Base-by-base conservation (phyloP, 2,888 invertebrate species). In the Lepidonotus clava region DNA sequence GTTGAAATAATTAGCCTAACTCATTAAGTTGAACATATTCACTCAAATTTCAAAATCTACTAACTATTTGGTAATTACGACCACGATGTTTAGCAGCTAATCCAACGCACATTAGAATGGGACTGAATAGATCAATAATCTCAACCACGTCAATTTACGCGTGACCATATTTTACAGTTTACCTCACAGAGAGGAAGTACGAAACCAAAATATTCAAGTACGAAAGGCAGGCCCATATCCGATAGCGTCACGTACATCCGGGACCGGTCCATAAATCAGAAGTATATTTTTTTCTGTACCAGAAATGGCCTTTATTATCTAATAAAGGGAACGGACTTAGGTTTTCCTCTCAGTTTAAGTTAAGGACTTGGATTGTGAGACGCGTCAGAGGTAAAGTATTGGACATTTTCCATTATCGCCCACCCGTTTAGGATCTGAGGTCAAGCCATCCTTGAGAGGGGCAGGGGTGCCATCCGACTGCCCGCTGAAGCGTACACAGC, bases 401-500 rank as follows among this genome's bases (percentile, higher is more conserved):
- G 71, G 71, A 71, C 18, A 36, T 32, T 80, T 46, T 24, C 51
- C 46, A 80, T 80, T 46, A 80, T 80, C 80, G 51, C 80, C 80
- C 80, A 80, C 80, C 46, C 28, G 18, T 28, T 6, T 24, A 28
- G 46, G 46, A 46, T 41, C 51, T 21, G 34, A 80, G 46, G 80
- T 80, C 80, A 80, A 80, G 41, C 80, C 51, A 80, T 80, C 80
- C n/a, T 51, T 46, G 71, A 34, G 71, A 34, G 34, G 71, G 36
- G 14, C 11, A 18, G 71, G 34, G 38, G 71, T 38, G 34, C 71
- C 36, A n/a, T 38, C 18, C 36, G 71, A 38, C 36, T 18, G 71
- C 36, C 36, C 14, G 38, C 36, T 71, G 71, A 38, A 71, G 71
- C 71, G 71, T 71, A 38, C 71, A 38, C 11, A 38, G 71, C 71